phyloP scores from a whole-genome alignment of 2,797 vertebrate genomes.

The Nyctibius grandis region DNA sequence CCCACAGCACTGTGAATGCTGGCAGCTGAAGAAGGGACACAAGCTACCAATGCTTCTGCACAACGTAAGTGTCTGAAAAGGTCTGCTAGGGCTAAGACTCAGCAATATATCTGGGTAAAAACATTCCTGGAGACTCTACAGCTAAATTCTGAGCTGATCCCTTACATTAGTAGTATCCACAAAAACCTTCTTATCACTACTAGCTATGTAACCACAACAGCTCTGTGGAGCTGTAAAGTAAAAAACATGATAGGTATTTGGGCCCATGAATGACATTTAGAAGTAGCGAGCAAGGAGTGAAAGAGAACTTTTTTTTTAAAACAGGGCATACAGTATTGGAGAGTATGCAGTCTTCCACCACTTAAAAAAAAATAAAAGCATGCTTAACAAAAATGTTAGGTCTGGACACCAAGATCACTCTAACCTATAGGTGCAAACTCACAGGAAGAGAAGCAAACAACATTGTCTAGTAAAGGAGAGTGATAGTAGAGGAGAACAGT shows the following conservation, averaged over 20 bases:
- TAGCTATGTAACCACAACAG: not conserved
- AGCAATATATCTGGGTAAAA: not conserved
- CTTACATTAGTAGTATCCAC: not conserved
- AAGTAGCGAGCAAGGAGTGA: not conserved
- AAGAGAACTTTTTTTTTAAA: not conserved
- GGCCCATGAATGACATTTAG: not conserved
- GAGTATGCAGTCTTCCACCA: not conserved
- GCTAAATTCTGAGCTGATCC: not conserved
- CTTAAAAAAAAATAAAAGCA: not conserved
- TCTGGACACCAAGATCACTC: not conserved
- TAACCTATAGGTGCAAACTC: not conserved
- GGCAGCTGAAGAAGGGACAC: not conserved
- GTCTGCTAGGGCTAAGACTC: not conserved
- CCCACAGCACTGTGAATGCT: not conserved
- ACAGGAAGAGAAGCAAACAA: not conserved
- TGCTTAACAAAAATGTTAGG: not conserved
- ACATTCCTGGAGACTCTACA: not conserved
- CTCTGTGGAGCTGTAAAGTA: not conserved
- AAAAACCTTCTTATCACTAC: not conserved
- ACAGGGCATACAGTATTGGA: not conserved
- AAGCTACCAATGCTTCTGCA: not conserved
- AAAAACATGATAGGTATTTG: not conserved
- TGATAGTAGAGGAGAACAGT: not conserved
- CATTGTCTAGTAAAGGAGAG: not conserved
- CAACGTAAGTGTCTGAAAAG: too few relatives aligned